Evolutionary conservation across 2,888 invertebrate genomes (phyloP).

Genomic region (Catocala sponsa): DNA sequence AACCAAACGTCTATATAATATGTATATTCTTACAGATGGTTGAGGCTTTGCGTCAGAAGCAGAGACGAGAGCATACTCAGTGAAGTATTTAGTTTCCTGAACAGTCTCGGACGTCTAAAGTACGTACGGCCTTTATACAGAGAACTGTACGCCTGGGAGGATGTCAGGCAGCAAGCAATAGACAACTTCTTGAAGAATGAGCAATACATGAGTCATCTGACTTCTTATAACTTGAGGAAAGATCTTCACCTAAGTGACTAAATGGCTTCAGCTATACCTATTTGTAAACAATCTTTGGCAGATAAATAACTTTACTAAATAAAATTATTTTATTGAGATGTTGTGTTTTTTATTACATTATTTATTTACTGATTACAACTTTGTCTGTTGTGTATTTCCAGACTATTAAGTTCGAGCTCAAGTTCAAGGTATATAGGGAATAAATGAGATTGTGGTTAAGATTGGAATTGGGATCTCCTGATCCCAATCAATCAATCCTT

Average conservation of each 20-base stretch:
- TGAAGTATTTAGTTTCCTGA: conserved; percentile 92
- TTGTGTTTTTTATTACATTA: too few relatives aligned
- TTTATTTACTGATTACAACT: too few relatives aligned
- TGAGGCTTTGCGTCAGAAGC: conserved; percentile 92
- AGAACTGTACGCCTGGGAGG: conserved; percentile 94
- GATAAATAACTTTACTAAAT: too few relatives aligned
- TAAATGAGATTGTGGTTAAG: too few relatives aligned
- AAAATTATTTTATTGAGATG: too few relatives aligned
- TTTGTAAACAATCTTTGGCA: neutral
- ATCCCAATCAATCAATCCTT: too few relatives aligned
- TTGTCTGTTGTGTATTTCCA: too few relatives aligned
- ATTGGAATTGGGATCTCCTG: too few relatives aligned
- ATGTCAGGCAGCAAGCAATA: conserved; percentile 90
- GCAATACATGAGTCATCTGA: conserved; percentile 94
- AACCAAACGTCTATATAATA: neutral
- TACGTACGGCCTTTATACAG: conserved; percentile 96
- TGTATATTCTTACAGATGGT: conserved; percentile 88
- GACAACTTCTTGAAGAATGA: conserved; percentile 91
- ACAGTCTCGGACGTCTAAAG: conserved; percentile 96
- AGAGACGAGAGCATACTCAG: conserved; percentile 90
- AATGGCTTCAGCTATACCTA: conserved; percentile 9
- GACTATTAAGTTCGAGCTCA: too few relatives aligned
- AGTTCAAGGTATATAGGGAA: too few relatives aligned
- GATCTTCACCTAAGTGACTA: conserved; percentile 89
- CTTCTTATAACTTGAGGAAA: conserved; percentile 91